These are phyloP conservation scores for Phataginus tricuspis DNA, from an alignment of 2,797 vertebrate species.

Conservation along the genomic window DNA sequence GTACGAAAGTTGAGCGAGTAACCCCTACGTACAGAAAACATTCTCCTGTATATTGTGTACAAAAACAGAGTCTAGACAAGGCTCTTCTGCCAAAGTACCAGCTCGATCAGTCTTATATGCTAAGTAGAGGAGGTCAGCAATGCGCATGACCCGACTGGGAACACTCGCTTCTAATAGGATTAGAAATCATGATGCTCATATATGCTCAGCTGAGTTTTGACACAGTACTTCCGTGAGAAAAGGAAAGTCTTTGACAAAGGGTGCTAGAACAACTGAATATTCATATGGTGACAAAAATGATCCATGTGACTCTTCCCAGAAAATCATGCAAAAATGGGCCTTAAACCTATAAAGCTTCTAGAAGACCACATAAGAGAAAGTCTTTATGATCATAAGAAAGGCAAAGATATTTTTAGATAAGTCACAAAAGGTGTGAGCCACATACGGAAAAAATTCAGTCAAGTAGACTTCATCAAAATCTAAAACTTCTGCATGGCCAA, in stretches of 20 bases:
- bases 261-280: not conserved
- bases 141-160: not conserved
- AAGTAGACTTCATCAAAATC: slow-evolving; percentile 5
- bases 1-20: not conserved
- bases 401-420: not conserved
- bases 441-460: not conserved
- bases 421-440: not conserved
- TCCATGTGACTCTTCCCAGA: not conserved
- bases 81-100: not conserved
- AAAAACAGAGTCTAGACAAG: not conserved
- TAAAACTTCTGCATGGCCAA: not conserved
- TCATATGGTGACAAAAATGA: not conserved
- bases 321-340: not conserved
- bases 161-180: not conserved
- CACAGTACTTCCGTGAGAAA: not conserved
- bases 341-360: slow-evolving; percentile 30
- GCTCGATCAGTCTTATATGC: not conserved
- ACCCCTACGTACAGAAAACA: not conserved
- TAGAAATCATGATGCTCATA: not conserved
- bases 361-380: not conserved
- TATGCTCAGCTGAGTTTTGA: not conserved
- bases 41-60: too few relatives aligned
- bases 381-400: not conserved
- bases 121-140: not conserved
- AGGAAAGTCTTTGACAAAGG: not conserved